These are phyloP conservation scores for Alethe castanea DNA, from an alignment of 2,113 vertebrate species.

Conservation along the genomic window DNA sequence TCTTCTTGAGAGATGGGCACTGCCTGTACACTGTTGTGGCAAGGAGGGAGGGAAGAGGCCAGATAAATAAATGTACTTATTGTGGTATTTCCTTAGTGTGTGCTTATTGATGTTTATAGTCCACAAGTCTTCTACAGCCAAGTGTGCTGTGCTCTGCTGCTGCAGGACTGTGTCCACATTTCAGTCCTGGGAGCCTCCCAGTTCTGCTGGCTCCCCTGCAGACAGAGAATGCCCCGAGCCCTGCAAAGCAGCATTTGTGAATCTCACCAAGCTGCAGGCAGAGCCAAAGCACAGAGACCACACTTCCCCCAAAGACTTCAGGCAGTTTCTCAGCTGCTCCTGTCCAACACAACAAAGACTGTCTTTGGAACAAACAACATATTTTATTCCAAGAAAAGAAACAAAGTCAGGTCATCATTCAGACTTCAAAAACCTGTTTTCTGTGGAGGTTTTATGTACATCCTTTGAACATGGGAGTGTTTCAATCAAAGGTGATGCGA, in stretches of 20 bases:
- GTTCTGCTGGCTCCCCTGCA: neutral
- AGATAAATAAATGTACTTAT: slow-evolving; percentile 8
- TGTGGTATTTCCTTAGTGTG: neutral
- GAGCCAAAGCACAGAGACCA: neutral
- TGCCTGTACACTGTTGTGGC: too few species aligned
- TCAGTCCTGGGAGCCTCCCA: neutral
- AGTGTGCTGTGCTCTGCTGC: neutral
- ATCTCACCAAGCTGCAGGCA: neutral
- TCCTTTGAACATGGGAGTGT: too few species aligned
- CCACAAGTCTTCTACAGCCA: neutral
- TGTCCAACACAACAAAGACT: neutral
- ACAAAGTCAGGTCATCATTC: neutral
- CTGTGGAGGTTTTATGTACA: neutral
- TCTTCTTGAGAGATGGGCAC: neutral
- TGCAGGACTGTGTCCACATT: neutral
- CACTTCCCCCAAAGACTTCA: neutral
- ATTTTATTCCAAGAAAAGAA: neutral
- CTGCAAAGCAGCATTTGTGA: neutral
- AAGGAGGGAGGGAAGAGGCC: neutral
- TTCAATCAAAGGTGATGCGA: slow-evolving; percentile 83
- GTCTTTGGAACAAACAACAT: neutral
- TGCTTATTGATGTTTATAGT: neutral
- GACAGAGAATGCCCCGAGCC: neutral
- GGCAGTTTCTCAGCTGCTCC: neutral
- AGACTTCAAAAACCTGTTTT: neutral